These are phyloP conservation scores for Amiota mariae DNA, from an alignment of 2,888 invertebrate species.

Conservation along the genomic window DNA sequence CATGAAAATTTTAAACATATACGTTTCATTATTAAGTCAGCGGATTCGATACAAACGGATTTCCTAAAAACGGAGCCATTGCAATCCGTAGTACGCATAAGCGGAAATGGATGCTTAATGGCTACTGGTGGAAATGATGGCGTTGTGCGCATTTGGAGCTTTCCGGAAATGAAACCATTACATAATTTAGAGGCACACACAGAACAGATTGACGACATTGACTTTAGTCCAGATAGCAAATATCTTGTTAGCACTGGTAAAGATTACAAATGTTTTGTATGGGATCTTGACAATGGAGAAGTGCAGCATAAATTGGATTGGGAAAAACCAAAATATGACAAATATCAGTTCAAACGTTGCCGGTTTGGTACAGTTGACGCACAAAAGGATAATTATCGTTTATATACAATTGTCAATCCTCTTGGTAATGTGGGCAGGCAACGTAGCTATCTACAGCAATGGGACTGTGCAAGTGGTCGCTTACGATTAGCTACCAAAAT, in stretches of 20 bases:
- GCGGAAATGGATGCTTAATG: constrained; percentile 84
- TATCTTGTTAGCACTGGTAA: constrained; percentile 89
- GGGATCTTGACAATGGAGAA: constrained; percentile 80
- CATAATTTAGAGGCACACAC: constrained; percentile 85
- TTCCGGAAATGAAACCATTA: constrained; percentile 84
- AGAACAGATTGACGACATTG: constrained; percentile 95
- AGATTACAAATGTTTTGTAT: constrained; percentile 87
- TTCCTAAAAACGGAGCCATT: constrained; percentile 85
- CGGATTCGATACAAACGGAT: constrained; percentile 89
- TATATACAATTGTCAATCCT: constrained; percentile 89
- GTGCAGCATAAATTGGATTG: constrained; percentile 84
- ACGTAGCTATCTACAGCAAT: constrained; percentile 84
- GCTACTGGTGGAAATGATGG: constrained; percentile 95
- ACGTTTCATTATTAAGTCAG: constrained; percentile 83
- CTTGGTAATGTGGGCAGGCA: constrained; percentile 81
- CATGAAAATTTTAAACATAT: constrained; percentile 76
- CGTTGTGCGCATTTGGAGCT: constrained; percentile 89
- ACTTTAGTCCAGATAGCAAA: constrained; percentile 87
- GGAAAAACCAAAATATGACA: constrained; percentile 83
- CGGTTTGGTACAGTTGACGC: constrained; percentile 85
- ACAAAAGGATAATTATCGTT: constrained; percentile 78
- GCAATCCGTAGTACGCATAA: constrained; percentile 89
- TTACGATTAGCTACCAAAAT: constrained; percentile 78
- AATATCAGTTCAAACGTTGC: constrained; percentile 88
- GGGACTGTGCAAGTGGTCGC: constrained; percentile 80